Base-by-base conservation (phyloP, 2,113 vertebrate genomes). In the Corydoras sp. region DNA sequence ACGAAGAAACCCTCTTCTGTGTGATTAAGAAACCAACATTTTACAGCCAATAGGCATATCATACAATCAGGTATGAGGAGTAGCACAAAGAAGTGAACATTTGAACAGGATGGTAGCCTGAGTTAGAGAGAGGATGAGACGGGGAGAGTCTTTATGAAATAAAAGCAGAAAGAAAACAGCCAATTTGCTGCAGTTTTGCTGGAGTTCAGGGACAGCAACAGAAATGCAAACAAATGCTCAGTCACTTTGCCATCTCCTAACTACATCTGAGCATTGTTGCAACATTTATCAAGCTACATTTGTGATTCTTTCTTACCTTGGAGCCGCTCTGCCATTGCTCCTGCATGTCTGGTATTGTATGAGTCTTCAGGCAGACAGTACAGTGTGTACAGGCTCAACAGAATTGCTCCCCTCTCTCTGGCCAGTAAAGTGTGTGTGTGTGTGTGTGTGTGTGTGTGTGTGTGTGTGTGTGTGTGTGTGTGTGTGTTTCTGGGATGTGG, bases 401-500 rank as follows among this genome's bases (percentile, higher is more conserved):
- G 60, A 68, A 58, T 70, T 14, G 61, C 70, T 77, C 50, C 74
- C 58, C 66, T 79, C 66, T 70, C 77, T 62, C 72, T 67, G 72
- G 55, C 74, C 62, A 67, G 69, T 62, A 56, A 69, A 73, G 70
- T 51, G 73, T 74, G 71, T 77, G 63, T 74, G 68, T 64, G 65
- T 72, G 29, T 50, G 60, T 65, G 66, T 65, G 24, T 72, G 66
- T 76, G 63, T 68, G 31, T 56, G 65, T 63, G 74, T 73, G 69
- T 77, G 63, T 50, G 74, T 63, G 63, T 72, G 69, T 31, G 51
- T 58, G 59, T 53, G 56, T 72, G 59, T 53, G 56, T 72, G 62
- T 58, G 56, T 72, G 18, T 24, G 18, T 24, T 60, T 58, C 74
- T 65, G 73, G 74, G 81, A 83, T 86, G 80, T 85, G 84, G 86